A percentile compares a stretch with the other conserved stretches of the same genome.
Evolutionary conservation across 1,140 invertebrate species (phyloP).

Genomic region (Rhysida immarginata): DNA sequence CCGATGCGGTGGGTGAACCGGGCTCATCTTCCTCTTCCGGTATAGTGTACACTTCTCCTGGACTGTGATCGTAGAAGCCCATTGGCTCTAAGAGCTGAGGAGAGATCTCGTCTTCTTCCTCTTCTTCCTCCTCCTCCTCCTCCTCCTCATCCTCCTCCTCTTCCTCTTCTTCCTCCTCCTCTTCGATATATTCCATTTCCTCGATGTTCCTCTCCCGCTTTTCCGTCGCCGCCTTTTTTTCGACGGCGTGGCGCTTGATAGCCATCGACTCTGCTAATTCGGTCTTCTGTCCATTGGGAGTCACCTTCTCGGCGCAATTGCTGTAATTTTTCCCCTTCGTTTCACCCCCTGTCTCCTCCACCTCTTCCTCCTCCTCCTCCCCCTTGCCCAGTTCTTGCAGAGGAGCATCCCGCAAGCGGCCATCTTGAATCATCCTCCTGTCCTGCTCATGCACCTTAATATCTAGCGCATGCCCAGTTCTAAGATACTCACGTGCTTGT

Average conservation of each 20-base stretch:
- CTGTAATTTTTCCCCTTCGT: neutral
- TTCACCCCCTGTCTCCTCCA: slow-evolving; percentile 16
- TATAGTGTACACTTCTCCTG: slow-evolving; percentile 38
- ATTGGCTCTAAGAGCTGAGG: slow-evolving; percentile 14
- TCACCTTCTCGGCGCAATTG: neutral
- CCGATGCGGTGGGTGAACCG: slow-evolving; percentile 33
- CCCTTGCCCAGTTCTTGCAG: too few species aligned
- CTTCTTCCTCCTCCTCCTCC: slow-evolving; percentile 4
- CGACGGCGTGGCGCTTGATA: neutral
- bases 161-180: slow-evolving; percentile 15
- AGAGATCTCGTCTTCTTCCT: slow-evolving; percentile 5
- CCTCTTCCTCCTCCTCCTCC: slow-evolving; percentile 7
- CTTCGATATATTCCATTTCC: slow-evolving; percentile 13
- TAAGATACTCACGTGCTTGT: too few species aligned
- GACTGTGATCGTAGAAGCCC: slow-evolving; percentile 33
- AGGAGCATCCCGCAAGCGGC: too few species aligned
- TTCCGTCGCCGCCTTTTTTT: slow-evolving; percentile 14
- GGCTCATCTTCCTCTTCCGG: slow-evolving; percentile 39
- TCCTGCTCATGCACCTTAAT: too few species aligned
- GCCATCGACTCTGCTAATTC: slow-evolving; percentile 2
- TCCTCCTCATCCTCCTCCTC: slow-evolving; percentile 15
- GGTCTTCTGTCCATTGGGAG: neutral
- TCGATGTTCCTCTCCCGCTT: slow-evolving; percentile 1
- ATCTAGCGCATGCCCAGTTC: too few species aligned
- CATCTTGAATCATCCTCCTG: too few species aligned